A percentile compares a stretch with the other conserved stretches of the same genome.
These are phyloP conservation scores for Phrixothrix hirtus DNA, from an alignment of 2,888 invertebrate species.

Conservation along the genomic window DNA sequence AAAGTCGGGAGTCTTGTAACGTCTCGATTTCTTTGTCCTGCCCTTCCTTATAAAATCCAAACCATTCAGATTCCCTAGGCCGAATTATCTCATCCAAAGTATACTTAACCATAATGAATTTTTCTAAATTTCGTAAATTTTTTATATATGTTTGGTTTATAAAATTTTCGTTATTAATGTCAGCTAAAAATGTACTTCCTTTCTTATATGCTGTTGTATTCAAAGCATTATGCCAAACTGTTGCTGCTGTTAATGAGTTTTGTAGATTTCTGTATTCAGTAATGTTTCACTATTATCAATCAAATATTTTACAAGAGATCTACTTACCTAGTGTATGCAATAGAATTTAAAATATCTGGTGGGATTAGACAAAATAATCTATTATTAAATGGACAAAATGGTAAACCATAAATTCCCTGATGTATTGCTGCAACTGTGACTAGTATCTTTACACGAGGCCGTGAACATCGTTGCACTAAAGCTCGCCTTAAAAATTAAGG, in stretches of 20 bases:
- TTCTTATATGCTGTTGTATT: constrained; percentile 74
- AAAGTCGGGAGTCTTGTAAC: constrained; percentile 75
- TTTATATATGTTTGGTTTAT: constrained; percentile 72
- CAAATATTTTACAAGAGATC: neutral
- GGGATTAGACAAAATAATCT: constrained; percentile 69
- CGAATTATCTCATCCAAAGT: constrained; percentile 87
- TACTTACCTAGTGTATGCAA: neutral
- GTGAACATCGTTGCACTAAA: constrained; percentile 87
- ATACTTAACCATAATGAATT: constrained; percentile 91
- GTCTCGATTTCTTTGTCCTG: constrained; percentile 70
- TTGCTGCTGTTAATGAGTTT: constrained; percentile 81
- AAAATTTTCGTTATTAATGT: constrained; percentile 88
- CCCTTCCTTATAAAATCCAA: constrained; percentile 89
- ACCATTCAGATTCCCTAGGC: constrained; percentile 92
- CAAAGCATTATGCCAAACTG: constrained; percentile 98
- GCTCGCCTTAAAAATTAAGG: constrained; percentile 78
- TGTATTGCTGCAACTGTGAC: constrained; percentile 96
- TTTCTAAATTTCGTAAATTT: constrained; percentile 76
- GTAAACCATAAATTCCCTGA: constrained; percentile 92
- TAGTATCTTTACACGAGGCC: constrained; percentile 81
- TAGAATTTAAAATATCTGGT: neutral
- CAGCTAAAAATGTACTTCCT: constrained; percentile 85
- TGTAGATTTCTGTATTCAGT: constrained; percentile 70
- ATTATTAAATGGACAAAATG: constrained; percentile 78
- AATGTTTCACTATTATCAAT: neutral